A percentile compares a stretch with the other conserved stretches of the same genome.
phyloP scores from a whole-genome alignment of 1,140 invertebrate species.

The Asobara japonica region DNA sequence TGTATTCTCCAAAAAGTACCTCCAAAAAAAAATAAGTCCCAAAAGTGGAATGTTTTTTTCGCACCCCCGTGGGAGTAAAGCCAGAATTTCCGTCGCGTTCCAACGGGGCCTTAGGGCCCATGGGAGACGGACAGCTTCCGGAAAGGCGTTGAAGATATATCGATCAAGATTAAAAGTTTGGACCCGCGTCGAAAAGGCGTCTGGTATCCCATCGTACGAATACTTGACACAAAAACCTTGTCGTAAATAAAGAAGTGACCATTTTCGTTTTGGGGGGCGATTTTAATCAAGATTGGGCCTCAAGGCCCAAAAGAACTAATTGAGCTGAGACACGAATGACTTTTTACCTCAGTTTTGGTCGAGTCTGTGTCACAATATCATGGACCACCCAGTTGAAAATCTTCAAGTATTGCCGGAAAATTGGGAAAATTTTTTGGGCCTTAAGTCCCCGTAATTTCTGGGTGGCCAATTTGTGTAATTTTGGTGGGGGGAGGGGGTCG shows the following conservation, averaged over 20 bases:
- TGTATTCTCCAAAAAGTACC: neutral
- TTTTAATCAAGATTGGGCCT: constrained; percentile 5
- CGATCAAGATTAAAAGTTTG: constrained; percentile 43
- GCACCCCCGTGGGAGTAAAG: constrained; percentile 22
- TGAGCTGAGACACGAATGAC: constrained; percentile 46
- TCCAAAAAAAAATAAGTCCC: neutral
- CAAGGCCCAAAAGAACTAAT: constrained; percentile 46
- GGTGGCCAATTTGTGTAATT: neutral
- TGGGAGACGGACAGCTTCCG: constrained; percentile 60
- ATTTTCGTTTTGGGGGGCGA: constrained; percentile 3
- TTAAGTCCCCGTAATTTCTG: too few species aligned
- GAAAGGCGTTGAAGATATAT: constrained; percentile 59
- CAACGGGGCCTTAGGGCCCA: constrained; percentile 27
- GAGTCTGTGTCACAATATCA: neutral
- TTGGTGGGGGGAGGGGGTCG: too few species aligned
- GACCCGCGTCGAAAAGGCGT: constrained; percentile 6
- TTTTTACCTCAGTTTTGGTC: constrained; percentile 23
- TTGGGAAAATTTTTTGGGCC: neutral
- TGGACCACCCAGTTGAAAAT: constrained; percentile 7
- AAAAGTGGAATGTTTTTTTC: constrained; percentile 32
- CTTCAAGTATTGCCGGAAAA: neutral
- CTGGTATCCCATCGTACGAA: constrained; percentile 1
- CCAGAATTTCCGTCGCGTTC: neutral
- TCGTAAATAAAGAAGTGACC: constrained; percentile 19
- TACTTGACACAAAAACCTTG: neutral